A percentile compares a stretch with the other conserved stretches of the same genome.
phyloP scores from a whole-genome alignment of 2,888 invertebrate genomes.

The Ormyrus pomaceus region DNA sequence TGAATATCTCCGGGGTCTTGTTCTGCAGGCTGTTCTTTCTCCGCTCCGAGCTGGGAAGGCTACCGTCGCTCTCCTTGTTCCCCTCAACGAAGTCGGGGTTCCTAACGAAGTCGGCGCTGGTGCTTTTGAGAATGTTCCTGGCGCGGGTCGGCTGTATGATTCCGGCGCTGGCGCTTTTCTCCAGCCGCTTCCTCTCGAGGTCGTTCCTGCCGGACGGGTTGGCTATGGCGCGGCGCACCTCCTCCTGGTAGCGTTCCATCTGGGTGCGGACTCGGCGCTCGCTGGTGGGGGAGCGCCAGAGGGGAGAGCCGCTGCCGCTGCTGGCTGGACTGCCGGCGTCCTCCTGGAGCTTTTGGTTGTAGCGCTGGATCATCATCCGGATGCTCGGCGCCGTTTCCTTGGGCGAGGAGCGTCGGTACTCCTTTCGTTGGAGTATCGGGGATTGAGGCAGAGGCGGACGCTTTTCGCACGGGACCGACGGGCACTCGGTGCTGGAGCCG shows the following conservation, averaged over 20 bases:
- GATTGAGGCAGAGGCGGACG: conserved; percentile 80
- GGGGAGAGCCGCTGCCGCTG: conserved; percentile 82
- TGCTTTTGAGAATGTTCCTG: conserved; percentile 53
- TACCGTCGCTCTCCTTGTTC: neutral
- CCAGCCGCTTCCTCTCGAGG: conserved; percentile 61
- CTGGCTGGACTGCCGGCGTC: conserved; percentile 63
- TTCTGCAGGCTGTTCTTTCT: conserved; percentile 44
- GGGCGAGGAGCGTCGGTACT: conserved; percentile 74
- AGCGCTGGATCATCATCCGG: conserved; percentile 83
- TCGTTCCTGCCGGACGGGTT: conserved; percentile 30
- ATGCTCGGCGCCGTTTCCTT: conserved; percentile 85
- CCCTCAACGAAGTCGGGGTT: conserved; percentile 21
- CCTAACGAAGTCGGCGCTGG: conserved; percentile 47
- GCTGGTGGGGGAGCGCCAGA: conserved; percentile 81
- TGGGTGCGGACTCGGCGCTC: conserved; percentile 79
- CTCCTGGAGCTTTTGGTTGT: conserved; percentile 76
- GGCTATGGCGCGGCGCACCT: conserved; percentile 70
- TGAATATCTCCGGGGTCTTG: conserved; percentile 47
- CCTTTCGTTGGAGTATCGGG: conserved; percentile 76
- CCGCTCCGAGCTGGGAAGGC: neutral
- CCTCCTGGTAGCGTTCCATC: conserved; percentile 76
- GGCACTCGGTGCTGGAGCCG: conserved; percentile 60
- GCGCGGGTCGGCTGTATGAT: conserved; percentile 71
- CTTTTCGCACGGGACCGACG: conserved; percentile 53
- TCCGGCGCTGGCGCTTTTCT: conserved; percentile 82